Evolutionary conservation across 2,797 vertebrate species (phyloP).

Genomic region (Sebastes taczanowskii): DNA sequence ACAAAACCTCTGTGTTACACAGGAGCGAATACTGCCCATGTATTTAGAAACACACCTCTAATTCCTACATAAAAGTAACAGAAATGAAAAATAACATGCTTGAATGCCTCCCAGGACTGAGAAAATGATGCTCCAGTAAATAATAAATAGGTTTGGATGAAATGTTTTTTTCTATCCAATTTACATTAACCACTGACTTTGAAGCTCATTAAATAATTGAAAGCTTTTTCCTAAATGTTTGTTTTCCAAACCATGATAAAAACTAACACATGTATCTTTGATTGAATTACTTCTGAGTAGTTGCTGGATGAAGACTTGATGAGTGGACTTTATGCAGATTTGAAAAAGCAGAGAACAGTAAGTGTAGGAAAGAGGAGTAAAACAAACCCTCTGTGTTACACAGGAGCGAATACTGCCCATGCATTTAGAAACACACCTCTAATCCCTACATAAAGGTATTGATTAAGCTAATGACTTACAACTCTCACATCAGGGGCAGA

Average conservation of each 20-base stretch:
- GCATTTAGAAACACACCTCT: neutral
- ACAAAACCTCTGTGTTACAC: neutral
- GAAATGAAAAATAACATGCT: neutral
- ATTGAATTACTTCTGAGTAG: conserved; percentile 48
- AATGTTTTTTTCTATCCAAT: neutral
- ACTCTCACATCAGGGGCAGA: neutral
- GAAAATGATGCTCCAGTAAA: neutral
- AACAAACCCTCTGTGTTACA: neutral
- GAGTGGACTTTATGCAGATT: neutral
- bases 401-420: neutral
- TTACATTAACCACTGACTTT: neutral
- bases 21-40: neutral
- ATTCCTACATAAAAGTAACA: neutral
- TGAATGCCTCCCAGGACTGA: neutral
- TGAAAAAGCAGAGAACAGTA: neutral
- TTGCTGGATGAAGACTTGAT: neutral
- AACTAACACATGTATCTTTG: neutral
- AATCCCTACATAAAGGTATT: neutral
- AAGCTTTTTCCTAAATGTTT: neutral
- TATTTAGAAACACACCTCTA: neutral
- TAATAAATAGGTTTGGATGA: neutral
- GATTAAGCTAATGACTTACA: neutral
- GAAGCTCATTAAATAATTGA: neutral
- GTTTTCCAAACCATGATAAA: neutral
- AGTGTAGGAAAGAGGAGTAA: neutral